Evolutionary conservation across 1,140 invertebrate genomes (phyloP).

Genomic region (Drosophila serrata): DNA sequence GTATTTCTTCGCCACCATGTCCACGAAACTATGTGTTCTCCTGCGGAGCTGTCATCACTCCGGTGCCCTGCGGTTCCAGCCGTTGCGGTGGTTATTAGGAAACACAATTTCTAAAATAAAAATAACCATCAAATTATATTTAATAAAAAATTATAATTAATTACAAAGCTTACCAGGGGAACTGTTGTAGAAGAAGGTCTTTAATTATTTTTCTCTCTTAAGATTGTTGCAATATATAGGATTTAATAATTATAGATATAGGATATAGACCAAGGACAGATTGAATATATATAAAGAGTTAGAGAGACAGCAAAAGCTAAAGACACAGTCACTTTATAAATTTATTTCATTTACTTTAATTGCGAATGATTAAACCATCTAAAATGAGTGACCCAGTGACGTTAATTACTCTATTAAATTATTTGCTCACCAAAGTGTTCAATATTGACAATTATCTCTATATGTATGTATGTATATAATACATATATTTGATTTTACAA

Average conservation of each 20-base stretch:
- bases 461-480: background rate
- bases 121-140: no score
- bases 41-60: slow-evolving; percentile 21
- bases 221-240: no score
- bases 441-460: background rate
- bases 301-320: no score
- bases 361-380: background rate
- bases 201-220: no score
- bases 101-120: background rate
- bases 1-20: slow-evolving; percentile 4
- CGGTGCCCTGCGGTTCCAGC: slow-evolving; percentile 11
- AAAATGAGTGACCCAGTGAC: background rate
- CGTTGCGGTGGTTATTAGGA: slow-evolving; percentile 5
- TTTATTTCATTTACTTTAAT: background rate
- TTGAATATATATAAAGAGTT: background rate
- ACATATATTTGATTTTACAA: slow-evolving; percentile 8
- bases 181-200: no score
- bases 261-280: no score
- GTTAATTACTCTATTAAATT: slow-evolving; percentile 3
- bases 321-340: background rate
- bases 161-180: no score
- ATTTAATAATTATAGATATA: no score
- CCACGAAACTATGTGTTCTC: slow-evolving; percentile 11
- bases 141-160: no score
- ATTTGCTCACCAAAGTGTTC: background rate